Conservation (phyloP, 2,113 vertebrate species). For the Myrmophylax atrothorax region DNA sequence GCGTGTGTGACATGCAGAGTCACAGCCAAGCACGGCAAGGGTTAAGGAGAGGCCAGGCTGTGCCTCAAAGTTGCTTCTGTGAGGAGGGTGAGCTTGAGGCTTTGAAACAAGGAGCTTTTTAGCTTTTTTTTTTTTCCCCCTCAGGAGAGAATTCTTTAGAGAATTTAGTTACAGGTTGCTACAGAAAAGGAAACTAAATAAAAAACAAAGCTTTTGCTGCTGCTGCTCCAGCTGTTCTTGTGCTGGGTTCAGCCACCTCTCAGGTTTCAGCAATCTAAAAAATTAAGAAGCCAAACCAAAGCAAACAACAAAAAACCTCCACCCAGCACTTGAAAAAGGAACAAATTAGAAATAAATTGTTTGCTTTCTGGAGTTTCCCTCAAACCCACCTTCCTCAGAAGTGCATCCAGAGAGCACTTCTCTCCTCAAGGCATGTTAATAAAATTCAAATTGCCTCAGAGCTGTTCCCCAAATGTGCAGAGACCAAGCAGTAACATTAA, state of each 20-base stretch:
- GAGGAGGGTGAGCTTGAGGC: background rate
- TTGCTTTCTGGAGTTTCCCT: background rate
- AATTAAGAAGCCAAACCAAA: background rate
- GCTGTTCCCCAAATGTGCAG: background rate
- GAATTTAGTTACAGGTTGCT: slow-evolving; percentile 22
- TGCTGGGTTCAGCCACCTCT: background rate
- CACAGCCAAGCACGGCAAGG: background rate
- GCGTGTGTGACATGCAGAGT: background rate
- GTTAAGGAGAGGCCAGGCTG: background rate
- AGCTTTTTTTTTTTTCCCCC: background rate
- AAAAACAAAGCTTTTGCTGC: background rate
- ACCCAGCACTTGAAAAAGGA: background rate
- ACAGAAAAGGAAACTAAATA: background rate
- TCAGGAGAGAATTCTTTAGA: background rate
- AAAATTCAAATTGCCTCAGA: background rate
- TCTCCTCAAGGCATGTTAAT: background rate
- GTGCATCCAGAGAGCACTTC: background rate
- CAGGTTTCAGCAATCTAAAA: background rate
- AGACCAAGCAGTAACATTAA: background rate
- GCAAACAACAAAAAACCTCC: background rate
- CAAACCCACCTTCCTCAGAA: background rate
- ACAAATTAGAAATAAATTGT: background rate
- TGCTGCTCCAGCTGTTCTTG: background rate
- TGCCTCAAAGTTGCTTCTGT: background rate
- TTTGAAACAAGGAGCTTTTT: slow-evolving; percentile 23